Evolutionary conservation across 2,888 invertebrate genomes (phyloP), one percentile per base, ranked within the genome.

Genomic region (Leptogaster cylindrica): DNA sequence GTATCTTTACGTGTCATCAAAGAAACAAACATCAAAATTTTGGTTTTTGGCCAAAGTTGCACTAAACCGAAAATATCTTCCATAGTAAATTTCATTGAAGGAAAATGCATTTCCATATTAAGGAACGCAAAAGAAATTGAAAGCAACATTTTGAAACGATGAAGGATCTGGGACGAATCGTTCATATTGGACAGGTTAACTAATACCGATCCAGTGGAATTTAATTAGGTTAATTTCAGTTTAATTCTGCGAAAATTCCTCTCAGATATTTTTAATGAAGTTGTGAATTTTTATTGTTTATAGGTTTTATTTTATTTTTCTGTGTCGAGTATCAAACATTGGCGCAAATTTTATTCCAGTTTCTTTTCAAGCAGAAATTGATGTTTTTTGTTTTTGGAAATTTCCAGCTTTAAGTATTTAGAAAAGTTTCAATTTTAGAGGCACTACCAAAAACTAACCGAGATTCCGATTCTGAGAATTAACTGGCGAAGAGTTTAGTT

Each of bases 1-100:
- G 25, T 68, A 68, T 68, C 68, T 68, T 68, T 68, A 51, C 39
- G 65, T 65, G 61, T 36, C 68, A 68, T 68, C 68, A 68, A 68
- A 68, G 66, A 65, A 68, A n/a, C n/a, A 68, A 68, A 61, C 68
- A 68, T 68, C 68, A 58, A 33, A 66, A 68, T 39, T 46, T 65
- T 68, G 41, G 68, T 61, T 61, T 61, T 61, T 18, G 20, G 41
- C 61, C 61, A 61, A 31, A 61, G 28, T 28, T 61, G 33, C 25
- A 27, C 27, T 44, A 51, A 61, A 23, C 44, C 61, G 23, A 27
- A 28, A n/a, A 28, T 44, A 12, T 28, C 44, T 61, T 61, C 61
- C n/a, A n/a, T n/a, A 44, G 27, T 44, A 44, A 41, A 61, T 61
- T 61, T 39, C 44, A 28, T 25, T 27, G n/a, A n/a, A 61, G 41